Conservation (phyloP, 2,113 vertebrate species). For the Isichthys henryi region DNA sequence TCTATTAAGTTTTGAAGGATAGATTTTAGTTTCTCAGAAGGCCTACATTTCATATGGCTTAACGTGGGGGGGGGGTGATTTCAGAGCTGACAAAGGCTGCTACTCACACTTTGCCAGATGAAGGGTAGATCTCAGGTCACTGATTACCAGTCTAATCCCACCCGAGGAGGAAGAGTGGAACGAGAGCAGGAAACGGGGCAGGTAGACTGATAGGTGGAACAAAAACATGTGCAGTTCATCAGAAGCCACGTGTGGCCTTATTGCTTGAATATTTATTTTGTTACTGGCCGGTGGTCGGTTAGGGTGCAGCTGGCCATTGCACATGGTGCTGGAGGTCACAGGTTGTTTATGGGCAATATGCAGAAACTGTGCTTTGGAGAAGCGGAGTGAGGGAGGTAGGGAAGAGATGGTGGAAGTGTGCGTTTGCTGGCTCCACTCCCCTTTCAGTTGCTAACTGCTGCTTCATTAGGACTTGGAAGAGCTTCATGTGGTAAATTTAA, state of each 20-base stretch:
- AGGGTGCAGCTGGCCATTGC: not conserved
- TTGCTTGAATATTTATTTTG: not conserved
- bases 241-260: not conserved
- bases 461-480: conserved; percentile 75
- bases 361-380: conserved; percentile 35
- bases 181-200: not conserved
- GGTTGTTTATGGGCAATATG: not conserved
- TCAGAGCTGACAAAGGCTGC: not conserved
- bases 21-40: not conserved
- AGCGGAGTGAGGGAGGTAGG: conserved; percentile 55
- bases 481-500: conserved; percentile 75
- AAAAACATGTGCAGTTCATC: not conserved
- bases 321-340: not conserved
- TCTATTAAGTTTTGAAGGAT: not conserved
- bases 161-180: not conserved
- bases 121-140: not conserved
- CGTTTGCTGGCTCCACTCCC: conserved; percentile 61
- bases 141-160: not conserved
- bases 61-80: not conserved
- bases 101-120: not conserved
- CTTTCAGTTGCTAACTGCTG: conserved; percentile 72
- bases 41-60: not conserved
- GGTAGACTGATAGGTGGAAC: not conserved
- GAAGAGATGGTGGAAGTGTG: conserved; percentile 48
- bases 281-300: not conserved